Conservation (phyloP, 2,888 invertebrate genomes). For the Amorpha juglandis region DNA sequence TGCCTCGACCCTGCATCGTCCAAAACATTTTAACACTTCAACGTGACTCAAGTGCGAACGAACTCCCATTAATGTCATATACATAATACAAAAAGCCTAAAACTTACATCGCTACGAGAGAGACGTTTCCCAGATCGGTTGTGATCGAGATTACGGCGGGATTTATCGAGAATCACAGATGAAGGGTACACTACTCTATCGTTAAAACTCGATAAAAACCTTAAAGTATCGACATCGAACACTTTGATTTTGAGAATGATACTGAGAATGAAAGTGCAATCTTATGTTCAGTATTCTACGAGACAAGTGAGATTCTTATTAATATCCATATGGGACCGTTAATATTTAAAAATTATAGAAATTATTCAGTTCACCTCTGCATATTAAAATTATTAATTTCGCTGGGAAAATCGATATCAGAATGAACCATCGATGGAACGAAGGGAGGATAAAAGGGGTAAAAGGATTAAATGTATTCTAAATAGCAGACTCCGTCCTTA, state of each 20-base stretch:
- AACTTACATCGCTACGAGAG: slow-evolving; percentile 42
- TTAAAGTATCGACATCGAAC: slow-evolving; percentile 9
- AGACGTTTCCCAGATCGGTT: slow-evolving; percentile 34
- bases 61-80: slow-evolving; percentile 39
- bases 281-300: slow-evolving; percentile 1
- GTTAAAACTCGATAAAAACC: slow-evolving; percentile 21
- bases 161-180: slow-evolving; percentile 22
- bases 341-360: background rate
- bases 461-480: background rate
- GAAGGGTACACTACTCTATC: slow-evolving; percentile 8
- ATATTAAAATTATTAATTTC: background rate
- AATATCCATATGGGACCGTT: slow-evolving; percentile 6
- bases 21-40: slow-evolving; percentile 24
- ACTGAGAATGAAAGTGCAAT: slow-evolving; percentile 6
- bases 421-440: background rate
- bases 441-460: background rate
- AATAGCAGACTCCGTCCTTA: slow-evolving; percentile 9
- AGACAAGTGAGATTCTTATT: slow-evolving; percentile 12
- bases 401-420: background rate
- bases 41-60: slow-evolving; percentile 37
- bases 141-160: slow-evolving; percentile 8
- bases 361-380: background rate
- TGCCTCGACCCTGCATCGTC: slow-evolving; percentile 12
- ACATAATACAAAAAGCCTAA: slow-evolving; percentile 41
- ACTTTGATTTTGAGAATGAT: slow-evolving; percentile 12